These are phyloP conservation scores for Platycnemis pennipes DNA, from an alignment of 2,888 invertebrate genomes.

Conservation along the genomic window DNA sequence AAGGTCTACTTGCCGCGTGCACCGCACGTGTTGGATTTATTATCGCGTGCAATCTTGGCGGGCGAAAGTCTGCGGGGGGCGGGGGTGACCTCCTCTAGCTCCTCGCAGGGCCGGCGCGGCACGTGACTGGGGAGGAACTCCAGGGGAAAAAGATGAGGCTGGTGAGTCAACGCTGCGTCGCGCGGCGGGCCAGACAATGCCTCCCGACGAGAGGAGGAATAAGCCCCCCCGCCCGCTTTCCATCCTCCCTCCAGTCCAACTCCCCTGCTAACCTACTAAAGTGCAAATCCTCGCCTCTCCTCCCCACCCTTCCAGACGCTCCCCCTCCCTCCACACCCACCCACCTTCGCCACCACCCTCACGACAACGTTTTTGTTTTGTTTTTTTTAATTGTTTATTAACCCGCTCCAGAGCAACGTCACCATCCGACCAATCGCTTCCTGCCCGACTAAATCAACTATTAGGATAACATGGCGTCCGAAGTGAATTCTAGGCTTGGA, in stretches of 20 bases:
- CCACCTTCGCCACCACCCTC: no score
- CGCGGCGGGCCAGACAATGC: neutral
- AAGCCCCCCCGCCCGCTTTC: neutral
- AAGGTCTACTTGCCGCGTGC: constrained; percentile 46
- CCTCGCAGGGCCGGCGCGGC: neutral
- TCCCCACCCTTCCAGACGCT: neutral
- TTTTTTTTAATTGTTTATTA: no score
- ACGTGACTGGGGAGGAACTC: constrained; percentile 7
- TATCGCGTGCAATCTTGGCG: constrained; percentile 66
- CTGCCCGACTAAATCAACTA: no score
- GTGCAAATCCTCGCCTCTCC: constrained; percentile 23
- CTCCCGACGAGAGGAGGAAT: no score
- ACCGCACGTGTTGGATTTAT: constrained; percentile 58
- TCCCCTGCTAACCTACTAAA: constrained; percentile 17
- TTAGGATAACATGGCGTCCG: no score
- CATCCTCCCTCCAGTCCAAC: neutral
- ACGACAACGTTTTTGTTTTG: no score
- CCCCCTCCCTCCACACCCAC: neutral
- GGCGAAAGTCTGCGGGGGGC: constrained; percentile 48
- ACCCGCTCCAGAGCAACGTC: no score
- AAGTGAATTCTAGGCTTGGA: no score
- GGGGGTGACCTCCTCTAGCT: neutral
- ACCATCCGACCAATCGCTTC: no score
- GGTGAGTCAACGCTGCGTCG: constrained; percentile 56
- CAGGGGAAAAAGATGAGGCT: constrained; percentile 12